Evolutionary conservation across 2,888 invertebrate genomes (phyloP).

Genomic region (Timandra comae): DNA sequence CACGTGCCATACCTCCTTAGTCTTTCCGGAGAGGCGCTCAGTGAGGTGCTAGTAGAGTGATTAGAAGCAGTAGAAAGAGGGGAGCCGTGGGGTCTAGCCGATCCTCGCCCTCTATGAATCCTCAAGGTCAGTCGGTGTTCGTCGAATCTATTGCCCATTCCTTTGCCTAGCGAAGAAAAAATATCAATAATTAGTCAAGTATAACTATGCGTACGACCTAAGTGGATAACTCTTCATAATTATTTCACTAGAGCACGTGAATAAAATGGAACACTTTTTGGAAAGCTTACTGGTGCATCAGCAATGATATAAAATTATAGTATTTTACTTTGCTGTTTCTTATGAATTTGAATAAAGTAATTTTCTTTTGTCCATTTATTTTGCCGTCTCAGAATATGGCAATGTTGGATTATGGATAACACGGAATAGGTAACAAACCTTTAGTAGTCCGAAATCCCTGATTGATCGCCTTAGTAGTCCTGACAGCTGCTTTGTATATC

Average conservation of each 20-base stretch:
- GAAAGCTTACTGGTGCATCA: no score
- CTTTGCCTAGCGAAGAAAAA: conserved; percentile 79
- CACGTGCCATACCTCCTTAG: conserved; percentile 57
- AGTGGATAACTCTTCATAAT: no score
- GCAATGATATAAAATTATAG: no score
- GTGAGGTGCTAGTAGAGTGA: conserved; percentile 81
- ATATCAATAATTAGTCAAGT: no score
- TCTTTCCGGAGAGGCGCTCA: conserved; percentile 81
- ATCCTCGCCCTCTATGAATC: conserved; percentile 91
- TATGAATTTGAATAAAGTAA: not conserved
- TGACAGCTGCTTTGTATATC: conserved; percentile 95
- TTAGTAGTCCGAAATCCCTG: conserved; percentile 93
- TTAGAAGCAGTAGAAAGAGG: conserved; percentile 82
- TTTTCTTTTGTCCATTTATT: not conserved
- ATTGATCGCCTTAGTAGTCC: conserved; percentile 94
- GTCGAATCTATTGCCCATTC: conserved; percentile 86
- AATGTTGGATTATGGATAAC: no score
- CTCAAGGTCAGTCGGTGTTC: conserved; percentile 93
- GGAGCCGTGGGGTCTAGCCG: conserved; percentile 84
- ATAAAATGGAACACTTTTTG: no score
- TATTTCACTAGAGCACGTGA: no score
- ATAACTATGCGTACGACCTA: no score
- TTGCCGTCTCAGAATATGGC: no score
- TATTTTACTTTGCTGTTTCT: not conserved
- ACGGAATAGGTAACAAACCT: no score